Evolutionary conservation across 2,113 vertebrate genomes (phyloP).

Genomic region (Muntiacus muntjak): DNA sequence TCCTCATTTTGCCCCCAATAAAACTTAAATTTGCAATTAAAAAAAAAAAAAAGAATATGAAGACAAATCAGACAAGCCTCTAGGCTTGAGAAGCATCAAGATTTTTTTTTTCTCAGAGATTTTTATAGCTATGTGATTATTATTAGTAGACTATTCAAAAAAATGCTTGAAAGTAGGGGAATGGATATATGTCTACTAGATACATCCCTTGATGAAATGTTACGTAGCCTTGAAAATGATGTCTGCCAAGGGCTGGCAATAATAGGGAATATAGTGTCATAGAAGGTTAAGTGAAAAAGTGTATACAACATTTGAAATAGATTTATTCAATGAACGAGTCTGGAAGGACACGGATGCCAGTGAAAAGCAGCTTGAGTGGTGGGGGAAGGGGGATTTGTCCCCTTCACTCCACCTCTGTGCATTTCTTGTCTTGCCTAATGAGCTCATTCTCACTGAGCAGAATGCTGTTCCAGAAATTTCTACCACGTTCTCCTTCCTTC

Average conservation of each 20-base stretch:
- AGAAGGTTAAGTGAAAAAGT: neutral
- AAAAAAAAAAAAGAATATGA: neutral
- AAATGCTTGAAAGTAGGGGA: neutral
- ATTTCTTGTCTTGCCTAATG: neutral
- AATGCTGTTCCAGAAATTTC: too few relatives aligned
- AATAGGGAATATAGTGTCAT: too few relatives aligned
- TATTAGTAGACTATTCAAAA: neutral
- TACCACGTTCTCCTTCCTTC: neutral
- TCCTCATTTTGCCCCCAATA: neutral
- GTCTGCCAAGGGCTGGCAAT: neutral
- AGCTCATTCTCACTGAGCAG: neutral
- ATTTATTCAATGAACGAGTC: neutral
- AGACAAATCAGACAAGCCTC: neutral
- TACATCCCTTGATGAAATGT: neutral
- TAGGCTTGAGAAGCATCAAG: neutral
- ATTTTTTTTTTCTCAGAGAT: neutral
- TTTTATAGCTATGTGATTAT: neutral
- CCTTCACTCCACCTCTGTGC: neutral
- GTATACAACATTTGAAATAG: neutral
- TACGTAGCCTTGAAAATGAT: neutral
- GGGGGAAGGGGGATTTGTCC: fast-evolving
- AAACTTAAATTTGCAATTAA: neutral
- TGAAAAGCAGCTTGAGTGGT: neutral
- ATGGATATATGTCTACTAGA: neutral
- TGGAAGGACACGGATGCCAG: neutral